Percentiles rank a stretch among this genome's conserved stretches.
Evolutionary conservation across 2,888 invertebrate species (phyloP).

Genomic region (Lydus trimaculatus): DNA sequence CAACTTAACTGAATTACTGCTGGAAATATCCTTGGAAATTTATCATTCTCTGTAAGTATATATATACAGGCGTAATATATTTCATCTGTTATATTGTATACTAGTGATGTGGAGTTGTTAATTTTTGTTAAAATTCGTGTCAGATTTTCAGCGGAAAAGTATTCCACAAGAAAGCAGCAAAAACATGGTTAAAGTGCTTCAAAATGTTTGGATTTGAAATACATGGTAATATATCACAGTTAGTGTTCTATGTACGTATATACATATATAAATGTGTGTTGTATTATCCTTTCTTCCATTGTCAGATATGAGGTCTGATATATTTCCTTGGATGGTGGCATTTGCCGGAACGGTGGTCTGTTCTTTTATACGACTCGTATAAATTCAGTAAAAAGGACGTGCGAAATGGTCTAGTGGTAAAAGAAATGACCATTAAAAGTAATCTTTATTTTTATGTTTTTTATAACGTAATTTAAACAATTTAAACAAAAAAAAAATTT

Average conservation of each 20-base stretch:
- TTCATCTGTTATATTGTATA: background rate
- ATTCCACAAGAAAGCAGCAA: background rate
- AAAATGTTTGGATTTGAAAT: slow-evolving; percentile 20
- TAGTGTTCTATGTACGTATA: slow-evolving; percentile 10
- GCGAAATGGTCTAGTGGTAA: slow-evolving; percentile 43
- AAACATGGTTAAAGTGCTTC: slow-evolving; percentile 4
- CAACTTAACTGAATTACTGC: slow-evolving; percentile 24
- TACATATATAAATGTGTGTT: slow-evolving; percentile 28
- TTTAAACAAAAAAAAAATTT: too few species aligned
- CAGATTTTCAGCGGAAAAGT: slow-evolving; percentile 1
- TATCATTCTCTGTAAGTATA: slow-evolving; percentile 10
- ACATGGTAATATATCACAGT: slow-evolving; percentile 19
- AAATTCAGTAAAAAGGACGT: slow-evolving; percentile 49
- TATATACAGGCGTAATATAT: background rate
- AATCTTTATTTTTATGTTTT: slow-evolving; percentile 40
- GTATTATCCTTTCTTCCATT: slow-evolving; percentile 44
- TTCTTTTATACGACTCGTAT: slow-evolving; percentile 49
- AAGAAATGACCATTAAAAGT: slow-evolving; percentile 23
- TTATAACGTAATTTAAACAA: slow-evolving; percentile 36
- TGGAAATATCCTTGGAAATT: slow-evolving; percentile 20
- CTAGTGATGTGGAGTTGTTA: background rate
- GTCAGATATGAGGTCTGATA: slow-evolving; percentile 44
- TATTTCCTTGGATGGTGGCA: slow-evolving; percentile 41
- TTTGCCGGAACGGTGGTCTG: slow-evolving; percentile 46
- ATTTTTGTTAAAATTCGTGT: background rate